Evolutionary conservation across 2,113 vertebrate species (phyloP).

Genomic region (Callithrix jacchus): DNA sequence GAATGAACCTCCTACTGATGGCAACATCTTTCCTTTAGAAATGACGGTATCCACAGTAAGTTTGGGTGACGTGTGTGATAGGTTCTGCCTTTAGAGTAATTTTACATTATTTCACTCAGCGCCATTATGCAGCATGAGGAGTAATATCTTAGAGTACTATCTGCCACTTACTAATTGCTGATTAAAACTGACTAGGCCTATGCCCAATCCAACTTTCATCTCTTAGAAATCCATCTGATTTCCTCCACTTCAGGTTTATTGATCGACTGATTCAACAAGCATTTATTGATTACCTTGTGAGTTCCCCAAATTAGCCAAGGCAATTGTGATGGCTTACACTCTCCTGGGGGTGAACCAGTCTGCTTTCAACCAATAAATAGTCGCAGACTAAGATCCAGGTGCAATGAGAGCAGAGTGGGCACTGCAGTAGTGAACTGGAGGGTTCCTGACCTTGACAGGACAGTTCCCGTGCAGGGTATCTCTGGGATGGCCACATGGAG

Average conservation of each 20-base stretch:
- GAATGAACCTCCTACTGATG: neutral
- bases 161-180: neutral
- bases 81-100: neutral
- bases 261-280: neutral
- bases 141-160: neutral
- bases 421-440: too few species aligned
- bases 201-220: neutral
- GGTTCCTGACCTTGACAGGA: accelerated
- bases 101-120: neutral
- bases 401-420: too few species aligned
- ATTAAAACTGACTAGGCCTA: neutral
- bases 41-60: neutral
- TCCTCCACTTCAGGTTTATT: neutral
- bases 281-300: neutral
- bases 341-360: neutral
- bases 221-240: neutral
- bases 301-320: too few species aligned
- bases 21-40: neutral
- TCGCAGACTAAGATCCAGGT: neutral
- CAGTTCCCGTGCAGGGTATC: too few species aligned
- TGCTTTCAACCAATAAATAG: neutral
- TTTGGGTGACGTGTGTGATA: neutral
- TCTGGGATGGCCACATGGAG: accelerated
- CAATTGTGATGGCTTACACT: neutral
- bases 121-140: neutral